phyloP scores from a whole-genome alignment of 2,888 invertebrate genomes.

The Mamestra brassicae region DNA sequence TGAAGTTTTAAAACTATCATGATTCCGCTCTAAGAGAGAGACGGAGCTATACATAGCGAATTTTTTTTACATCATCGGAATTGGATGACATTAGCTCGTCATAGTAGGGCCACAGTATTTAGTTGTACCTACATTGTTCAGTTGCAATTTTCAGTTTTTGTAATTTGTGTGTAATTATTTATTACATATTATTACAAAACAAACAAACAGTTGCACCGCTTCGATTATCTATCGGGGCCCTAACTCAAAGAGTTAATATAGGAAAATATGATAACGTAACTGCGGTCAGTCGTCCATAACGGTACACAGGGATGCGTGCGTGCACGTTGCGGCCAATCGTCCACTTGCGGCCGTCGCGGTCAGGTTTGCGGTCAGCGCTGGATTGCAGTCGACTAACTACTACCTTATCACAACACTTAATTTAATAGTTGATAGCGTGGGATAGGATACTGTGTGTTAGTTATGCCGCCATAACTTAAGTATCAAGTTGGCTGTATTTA shows the following conservation, averaged over 20 bases:
- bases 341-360: constrained; percentile 46
- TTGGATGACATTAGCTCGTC: too few species aligned
- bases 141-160: too few species aligned
- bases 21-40: too few species aligned
- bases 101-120: too few species aligned
- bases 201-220: too few species aligned
- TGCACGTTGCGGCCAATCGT: constrained; percentile 48
- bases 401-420: constrained; percentile 41
- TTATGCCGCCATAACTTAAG: background rate
- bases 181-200: too few species aligned
- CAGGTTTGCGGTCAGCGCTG: constrained; percentile 59
- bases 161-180: too few species aligned
- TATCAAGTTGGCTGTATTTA: background rate
- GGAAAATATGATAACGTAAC: constrained; percentile 54
- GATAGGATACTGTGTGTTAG: constrained; percentile 3
- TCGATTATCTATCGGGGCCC: background rate
- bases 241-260: constrained; percentile 21
- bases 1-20: too few species aligned
- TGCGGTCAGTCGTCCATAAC: constrained; percentile 61
- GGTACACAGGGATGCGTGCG: constrained; percentile 57
- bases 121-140: too few species aligned
- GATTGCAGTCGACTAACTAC: constrained; percentile 50
- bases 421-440: constrained; percentile 25
- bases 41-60: too few species aligned
- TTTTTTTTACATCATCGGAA: too few species aligned